A percentile compares a stretch with the other conserved stretches of the same genome.
Conservation (phyloP, 2,888 invertebrate genomes). For the Cataglyphis cursor region DNA sequence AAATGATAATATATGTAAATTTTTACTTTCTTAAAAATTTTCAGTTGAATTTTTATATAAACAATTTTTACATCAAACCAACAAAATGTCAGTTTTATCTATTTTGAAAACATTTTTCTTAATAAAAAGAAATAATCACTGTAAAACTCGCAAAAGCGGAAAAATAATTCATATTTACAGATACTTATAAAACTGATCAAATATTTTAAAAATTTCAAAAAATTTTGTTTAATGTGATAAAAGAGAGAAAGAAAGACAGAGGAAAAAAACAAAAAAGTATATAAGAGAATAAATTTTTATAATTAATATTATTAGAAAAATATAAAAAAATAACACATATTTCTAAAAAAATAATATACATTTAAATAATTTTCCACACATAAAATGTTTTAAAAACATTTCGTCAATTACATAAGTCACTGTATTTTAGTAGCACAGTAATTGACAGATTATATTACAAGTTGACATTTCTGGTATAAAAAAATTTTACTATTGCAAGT, state of each 20-base stretch:
- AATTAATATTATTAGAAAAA: neutral
- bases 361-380: neutral
- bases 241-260: neutral
- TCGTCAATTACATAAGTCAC: neutral
- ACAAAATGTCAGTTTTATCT: neutral
- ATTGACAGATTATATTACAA: neutral
- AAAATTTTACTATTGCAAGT: neutral
- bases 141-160: neutral
- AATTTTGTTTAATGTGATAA: conserved; percentile 1
- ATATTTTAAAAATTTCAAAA: neutral
- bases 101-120: conserved; percentile 1
- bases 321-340: neutral
- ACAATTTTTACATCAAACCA: neutral
- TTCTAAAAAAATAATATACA: neutral
- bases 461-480: neutral
- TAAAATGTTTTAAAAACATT: neutral
- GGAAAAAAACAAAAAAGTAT: neutral
- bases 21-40: conserved; percentile 2
- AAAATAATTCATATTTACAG: neutral
- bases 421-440: neutral
- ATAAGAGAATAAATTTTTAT: neutral
- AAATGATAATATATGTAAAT: neutral
- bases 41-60: neutral
- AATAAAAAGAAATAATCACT: neutral
- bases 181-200: neutral